Base-by-base conservation (phyloP, 1,140 invertebrate genomes). In the Thaumetopoea pityocampa region DNA sequence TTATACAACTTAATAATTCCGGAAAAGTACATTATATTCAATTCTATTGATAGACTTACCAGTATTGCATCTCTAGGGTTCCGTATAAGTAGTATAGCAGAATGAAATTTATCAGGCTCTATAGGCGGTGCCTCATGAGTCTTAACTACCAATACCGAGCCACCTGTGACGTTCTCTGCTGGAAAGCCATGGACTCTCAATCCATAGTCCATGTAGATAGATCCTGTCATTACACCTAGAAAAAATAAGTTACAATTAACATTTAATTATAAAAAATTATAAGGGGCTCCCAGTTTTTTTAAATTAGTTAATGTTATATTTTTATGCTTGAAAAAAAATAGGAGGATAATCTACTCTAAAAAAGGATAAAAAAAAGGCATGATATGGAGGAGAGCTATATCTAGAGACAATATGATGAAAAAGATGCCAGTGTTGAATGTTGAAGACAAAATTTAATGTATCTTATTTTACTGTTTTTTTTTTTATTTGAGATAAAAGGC, bases 81-180 rank as follows among this genome's bases (percentile, higher is more conserved):
- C 17, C 93, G 79, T 6, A 94, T 88, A 16, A 94, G 67, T 8
- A 94, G 70, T 23, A 94, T 86, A 1, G 91, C 92, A 44, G 89
- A 89, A 19, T 86, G 74, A 67, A 92, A 94, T 8, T 85, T 86
- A 10, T 78, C 66, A 33, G 88, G 71, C 0, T 90, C 89, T 11
- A 73, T 57, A 5, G 85, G 68, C 7, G 92, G 92, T 72, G 87
- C 91, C 65, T 93, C 91, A 76, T 95, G 93, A 1, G 93, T 94
- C 80, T 95, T 95, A 6, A 94, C 91, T 12, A 93, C 87, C 15
- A 94, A 71, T 6, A 90, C 93, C n/a, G 92, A 91, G 8, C 89
- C 89, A 78, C 93, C 92, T 8, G 86, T 85, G 1, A 94, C 85
- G 58, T 90, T 92, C 70, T 94, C 93, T 1, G 90, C 93, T 5